Evolutionary conservation across 2,888 invertebrate species (phyloP).

Genomic region (Meiosimyza platycephala): DNA sequence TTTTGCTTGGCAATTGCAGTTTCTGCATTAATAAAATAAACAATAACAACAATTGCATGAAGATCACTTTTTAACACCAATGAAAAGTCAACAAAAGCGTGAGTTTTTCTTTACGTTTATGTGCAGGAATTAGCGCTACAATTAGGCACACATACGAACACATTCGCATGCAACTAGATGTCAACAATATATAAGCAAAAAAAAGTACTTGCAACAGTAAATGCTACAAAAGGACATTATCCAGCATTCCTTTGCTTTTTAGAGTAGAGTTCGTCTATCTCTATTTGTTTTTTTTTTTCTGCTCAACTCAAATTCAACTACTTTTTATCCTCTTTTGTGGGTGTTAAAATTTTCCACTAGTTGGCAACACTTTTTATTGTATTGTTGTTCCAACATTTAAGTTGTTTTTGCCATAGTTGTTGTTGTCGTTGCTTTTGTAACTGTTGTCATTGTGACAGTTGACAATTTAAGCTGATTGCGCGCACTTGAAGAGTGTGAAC

Average conservation of each 20-base stretch:
- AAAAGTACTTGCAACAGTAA: background rate
- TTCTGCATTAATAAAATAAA: too few relatives aligned
- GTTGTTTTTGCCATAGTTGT: background rate
- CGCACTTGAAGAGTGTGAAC: conserved; percentile 30
- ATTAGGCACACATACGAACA: background rate
- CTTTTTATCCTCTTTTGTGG: background rate
- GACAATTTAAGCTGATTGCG: conserved; percentile 48
- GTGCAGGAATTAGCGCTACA: conserved; percentile 5
- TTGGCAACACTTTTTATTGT: conserved; percentile 17
- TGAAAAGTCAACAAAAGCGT: background rate
- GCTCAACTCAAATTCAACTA: too few relatives aligned
- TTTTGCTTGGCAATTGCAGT: too few relatives aligned
- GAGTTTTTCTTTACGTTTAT: conserved; percentile 1
- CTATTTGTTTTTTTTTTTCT: too few relatives aligned
- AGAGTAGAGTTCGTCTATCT: too few relatives aligned
- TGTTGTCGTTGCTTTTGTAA: background rate
- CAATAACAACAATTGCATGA: background rate
- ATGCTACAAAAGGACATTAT: too few relatives aligned
- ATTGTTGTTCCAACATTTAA: background rate
- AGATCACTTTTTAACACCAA: conserved; percentile 1
- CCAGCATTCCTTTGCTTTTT: too few relatives aligned
- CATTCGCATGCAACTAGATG: background rate
- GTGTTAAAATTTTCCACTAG: conserved; percentile 18
- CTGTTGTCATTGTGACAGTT: conserved; percentile 40
- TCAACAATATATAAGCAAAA: background rate